Evolutionary conservation across 2,113 vertebrate genomes (phyloP).

Genomic region (Tinamus guttatus): DNA sequence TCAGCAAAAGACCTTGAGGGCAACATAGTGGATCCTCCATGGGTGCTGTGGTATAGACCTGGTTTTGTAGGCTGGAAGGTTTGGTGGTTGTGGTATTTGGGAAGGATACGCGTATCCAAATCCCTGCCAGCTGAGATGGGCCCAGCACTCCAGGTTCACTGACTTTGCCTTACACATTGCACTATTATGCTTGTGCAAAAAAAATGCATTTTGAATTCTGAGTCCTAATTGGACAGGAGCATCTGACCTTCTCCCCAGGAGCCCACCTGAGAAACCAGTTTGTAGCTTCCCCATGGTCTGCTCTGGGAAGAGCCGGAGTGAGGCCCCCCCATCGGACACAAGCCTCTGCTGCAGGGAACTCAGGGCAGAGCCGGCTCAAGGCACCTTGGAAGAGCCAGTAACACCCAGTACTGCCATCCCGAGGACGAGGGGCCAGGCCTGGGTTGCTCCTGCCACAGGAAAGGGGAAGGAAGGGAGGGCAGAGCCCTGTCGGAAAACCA

Average conservation of each 20-base stretch:
- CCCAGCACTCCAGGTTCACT: accelerated
- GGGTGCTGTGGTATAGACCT: neutral
- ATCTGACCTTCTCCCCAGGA: neutral
- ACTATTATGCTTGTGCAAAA: neutral
- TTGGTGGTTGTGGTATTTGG: neutral
- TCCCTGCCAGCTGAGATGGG: neutral
- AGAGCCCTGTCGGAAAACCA: constrained; percentile 24
- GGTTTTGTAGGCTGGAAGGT: accelerated
- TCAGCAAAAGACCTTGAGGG: neutral
- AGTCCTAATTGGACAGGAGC: neutral
- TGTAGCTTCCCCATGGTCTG: neutral
- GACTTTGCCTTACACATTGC: neutral
- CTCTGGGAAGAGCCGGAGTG: neutral
- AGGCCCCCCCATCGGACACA: neutral
- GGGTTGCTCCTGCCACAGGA: constrained; percentile 12
- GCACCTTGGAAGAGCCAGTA: neutral
- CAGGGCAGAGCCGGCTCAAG: neutral
- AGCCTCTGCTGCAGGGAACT: neutral
- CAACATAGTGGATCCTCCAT: neutral
- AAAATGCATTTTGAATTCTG: neutral
- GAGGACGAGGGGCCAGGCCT: neutral
- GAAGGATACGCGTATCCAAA: neutral
- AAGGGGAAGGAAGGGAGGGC: constrained; percentile 66
- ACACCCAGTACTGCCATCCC: neutral
- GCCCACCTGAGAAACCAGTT: neutral